Evolutionary conservation across 2,797 vertebrate genomes (phyloP), one percentile per base, ranked within the genome.

Genomic region (Lophius americanus): DNA sequence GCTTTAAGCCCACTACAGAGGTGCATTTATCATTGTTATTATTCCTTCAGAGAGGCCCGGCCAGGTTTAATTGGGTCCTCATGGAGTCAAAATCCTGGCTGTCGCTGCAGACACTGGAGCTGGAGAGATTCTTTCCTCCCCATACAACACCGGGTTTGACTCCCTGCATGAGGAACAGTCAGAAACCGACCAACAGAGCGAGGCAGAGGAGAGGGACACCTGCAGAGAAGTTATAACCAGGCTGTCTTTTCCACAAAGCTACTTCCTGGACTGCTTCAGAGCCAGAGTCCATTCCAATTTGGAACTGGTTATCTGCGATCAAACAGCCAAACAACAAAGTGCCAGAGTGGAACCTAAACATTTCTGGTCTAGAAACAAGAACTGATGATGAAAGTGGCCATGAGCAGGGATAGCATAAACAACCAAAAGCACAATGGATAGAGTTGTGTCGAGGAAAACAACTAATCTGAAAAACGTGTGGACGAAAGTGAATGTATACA

Each of bases 61-160:
- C 81, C 84, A 85, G 75, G 81, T 91, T 89, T 92, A 92, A 93
- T 92, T 92, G 87, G 90, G 84, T 91, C 89, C 90, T 92, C 83
- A 80, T 86, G 86, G 89, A 91, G 88, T 88, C 88, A 86, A 85
- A 89, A 84, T 83, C 78, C 76, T 77, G 48, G n/a, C 82, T 71
- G 82, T 83, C 74, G 53, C 76, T 68, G 59, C 70, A 82, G 79
- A 73, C 77, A 54, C 72, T 7, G n/a, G 50, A 60, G 75, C 68
- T 75, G 79, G 80, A 82, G 79, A 64, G 51, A 44, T 68, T 82
- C 71, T 50, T 64, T 65, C 78, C 85, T 76, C 66, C 70, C 68
- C 53, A 44, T 73, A 72, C 69, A 70, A 60, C 60, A 57, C 35
- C 36, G 5, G 66, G 46, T 67, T 87, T 81, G 55, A 71, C 76